These are phyloP conservation scores for Leptoteleia sp. DNA, from an alignment of 1,140 invertebrate genomes.

Conservation along the genomic window DNA sequence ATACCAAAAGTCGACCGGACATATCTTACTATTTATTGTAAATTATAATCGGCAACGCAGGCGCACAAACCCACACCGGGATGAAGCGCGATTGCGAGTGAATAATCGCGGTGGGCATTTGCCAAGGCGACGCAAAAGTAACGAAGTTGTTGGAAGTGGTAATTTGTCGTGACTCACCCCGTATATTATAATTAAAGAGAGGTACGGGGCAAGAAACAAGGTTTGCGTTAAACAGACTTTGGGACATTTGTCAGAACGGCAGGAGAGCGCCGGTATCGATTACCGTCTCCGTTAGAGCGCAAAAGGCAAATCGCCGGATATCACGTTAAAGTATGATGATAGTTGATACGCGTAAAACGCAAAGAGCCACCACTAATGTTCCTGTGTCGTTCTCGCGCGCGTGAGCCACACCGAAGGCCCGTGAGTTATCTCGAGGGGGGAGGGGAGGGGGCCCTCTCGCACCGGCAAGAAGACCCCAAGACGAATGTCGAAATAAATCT, in stretches of 20 bases:
- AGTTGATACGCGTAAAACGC: slow-evolving; percentile 76
- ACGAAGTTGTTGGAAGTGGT: slow-evolving; percentile 52
- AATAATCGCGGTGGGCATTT: slow-evolving; percentile 16
- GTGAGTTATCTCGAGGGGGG: slow-evolving; percentile 62
- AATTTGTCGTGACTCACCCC: slow-evolving; percentile 60
- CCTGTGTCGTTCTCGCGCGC: slow-evolving; percentile 56
- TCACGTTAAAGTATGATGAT: slow-evolving; percentile 80
- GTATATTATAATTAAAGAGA: slow-evolving; percentile 66
- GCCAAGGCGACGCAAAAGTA: slow-evolving; percentile 30
- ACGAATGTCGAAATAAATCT: slow-evolving; percentile 72
- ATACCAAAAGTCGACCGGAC: too few species aligned
- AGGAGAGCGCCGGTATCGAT: slow-evolving; percentile 73
- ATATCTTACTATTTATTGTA: too few species aligned
- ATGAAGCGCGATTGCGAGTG: slow-evolving; percentile 17
- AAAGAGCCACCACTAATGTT: slow-evolving; percentile 75
- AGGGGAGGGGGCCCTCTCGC: too few species aligned
- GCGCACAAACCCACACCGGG: background rate
- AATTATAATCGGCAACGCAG: background rate
- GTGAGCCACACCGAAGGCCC: slow-evolving; percentile 21
- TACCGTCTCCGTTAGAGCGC: slow-evolving; percentile 71
- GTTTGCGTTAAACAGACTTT: slow-evolving; percentile 67
- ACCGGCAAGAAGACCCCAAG: slow-evolving; percentile 65
- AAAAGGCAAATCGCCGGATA: slow-evolving; percentile 76
- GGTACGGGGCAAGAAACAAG: slow-evolving; percentile 48
- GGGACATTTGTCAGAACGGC: slow-evolving; percentile 69